Evolutionary conservation across 2,113 vertebrate genomes (phyloP).

Genomic region (Marmota flaviventris): DNA sequence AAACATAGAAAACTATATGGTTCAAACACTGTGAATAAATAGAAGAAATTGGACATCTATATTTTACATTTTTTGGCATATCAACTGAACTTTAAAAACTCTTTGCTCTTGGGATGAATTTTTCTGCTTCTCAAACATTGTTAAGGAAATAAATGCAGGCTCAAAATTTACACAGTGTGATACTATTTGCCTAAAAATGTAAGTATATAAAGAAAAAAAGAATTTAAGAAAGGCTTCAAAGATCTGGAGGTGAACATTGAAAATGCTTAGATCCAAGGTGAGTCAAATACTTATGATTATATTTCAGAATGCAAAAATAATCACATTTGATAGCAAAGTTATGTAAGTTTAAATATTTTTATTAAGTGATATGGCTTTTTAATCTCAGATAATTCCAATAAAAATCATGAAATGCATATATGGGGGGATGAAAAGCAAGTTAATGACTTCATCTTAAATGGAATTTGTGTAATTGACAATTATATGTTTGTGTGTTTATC

Average conservation of each 20-base stretch:
- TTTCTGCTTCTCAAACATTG: conserved; percentile 30
- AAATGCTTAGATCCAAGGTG: conserved; percentile 22
- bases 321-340: conserved; percentile 13
- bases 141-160: conserved; percentile 48
- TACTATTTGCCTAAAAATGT: conserved; percentile 16
- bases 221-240: conserved; percentile 13
- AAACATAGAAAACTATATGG: background rate
- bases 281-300: conserved; percentile 18
- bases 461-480: conserved; percentile 39
- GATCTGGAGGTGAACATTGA: background rate
- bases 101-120: conserved; percentile 14
- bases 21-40: conserved; percentile 19
- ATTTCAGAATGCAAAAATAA: conserved; percentile 47
- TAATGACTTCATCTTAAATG: background rate
- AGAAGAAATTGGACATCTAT: background rate
- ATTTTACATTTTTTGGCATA: conserved; percentile 47
- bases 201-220: conserved; percentile 25
- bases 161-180: conserved; percentile 5
- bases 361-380: conserved; percentile 10
- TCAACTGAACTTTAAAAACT: conserved; percentile 53
- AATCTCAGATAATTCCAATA: conserved; percentile 24
- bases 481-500: background rate
- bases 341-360: background rate
- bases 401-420: conserved; percentile 10
- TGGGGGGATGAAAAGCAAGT: conserved; percentile 21